These are phyloP conservation scores for Erebia aethiops DNA, from an alignment of 2,888 invertebrate species.

Conservation along the genomic window DNA sequence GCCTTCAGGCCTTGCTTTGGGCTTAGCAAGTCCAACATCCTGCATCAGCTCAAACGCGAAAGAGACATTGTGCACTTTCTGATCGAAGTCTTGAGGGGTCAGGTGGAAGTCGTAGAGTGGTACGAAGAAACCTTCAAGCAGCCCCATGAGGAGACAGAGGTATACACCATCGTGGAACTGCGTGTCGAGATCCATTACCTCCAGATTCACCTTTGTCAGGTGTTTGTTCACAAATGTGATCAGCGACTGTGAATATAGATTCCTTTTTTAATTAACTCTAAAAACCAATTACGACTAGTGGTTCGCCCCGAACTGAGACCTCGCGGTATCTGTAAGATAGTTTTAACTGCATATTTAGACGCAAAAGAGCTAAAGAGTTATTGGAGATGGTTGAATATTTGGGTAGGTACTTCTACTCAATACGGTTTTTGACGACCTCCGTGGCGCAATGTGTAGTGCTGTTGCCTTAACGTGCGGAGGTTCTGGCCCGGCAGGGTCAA, in stretches of 20 bases:
- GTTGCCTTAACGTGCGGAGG: no score
- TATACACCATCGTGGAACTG: conserved; percentile 99
- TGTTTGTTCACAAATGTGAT: conserved; percentile 99
- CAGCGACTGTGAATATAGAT: conserved; percentile 87
- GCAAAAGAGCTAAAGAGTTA: no score
- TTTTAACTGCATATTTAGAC: no score
- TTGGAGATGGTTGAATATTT: no score
- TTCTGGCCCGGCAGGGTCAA: no score
- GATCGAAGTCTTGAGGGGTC: conserved; percentile 94
- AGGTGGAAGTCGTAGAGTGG: conserved; percentile 96
- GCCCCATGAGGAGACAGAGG: conserved; percentile 96
- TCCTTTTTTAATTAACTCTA: neutral
- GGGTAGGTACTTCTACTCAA: no score
- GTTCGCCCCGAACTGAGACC: no score
- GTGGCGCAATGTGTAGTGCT: no score
- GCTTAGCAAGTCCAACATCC: conserved; percentile 95
- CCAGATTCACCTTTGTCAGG: conserved; percentile 97
- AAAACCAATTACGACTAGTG: no score
- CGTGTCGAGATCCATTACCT: conserved; percentile 95
- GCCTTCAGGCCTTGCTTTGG: conserved; percentile 98
- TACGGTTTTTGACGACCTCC: no score
- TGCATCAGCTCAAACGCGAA: conserved; percentile 99
- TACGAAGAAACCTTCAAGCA: conserved; percentile 98
- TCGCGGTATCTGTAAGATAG: no score
- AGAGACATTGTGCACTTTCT: conserved; percentile 97